Evolutionary conservation across 2,888 invertebrate genomes (phyloP).

Genomic region (Entomobrya multifasciata): DNA sequence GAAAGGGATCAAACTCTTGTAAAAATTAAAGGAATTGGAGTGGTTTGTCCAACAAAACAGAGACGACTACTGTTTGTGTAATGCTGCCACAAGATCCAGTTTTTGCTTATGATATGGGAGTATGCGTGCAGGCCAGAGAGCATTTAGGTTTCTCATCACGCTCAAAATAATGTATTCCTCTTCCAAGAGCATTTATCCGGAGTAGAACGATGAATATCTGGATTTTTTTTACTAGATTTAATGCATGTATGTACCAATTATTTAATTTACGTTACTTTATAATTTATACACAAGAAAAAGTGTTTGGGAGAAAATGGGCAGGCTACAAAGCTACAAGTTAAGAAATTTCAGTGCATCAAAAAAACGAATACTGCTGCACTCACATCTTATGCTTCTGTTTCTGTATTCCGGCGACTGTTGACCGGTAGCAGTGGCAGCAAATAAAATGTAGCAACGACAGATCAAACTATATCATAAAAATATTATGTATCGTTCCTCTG

Average conservation of each 20-base stretch:
- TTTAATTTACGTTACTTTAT: conserved; percentile 62
- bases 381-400: too few relatives aligned
- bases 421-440: background rate
- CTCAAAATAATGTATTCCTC: conserved; percentile 36
- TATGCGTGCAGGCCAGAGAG: conserved; percentile 24
- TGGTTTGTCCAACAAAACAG: conserved; percentile 55
- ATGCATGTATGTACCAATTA: conserved; percentile 53
- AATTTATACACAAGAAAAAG: conserved; percentile 42
- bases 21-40: conserved; percentile 64
- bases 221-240: conserved; percentile 9
- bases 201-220: conserved; percentile 17
- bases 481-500: conserved; percentile 15
- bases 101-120: conserved; percentile 2
- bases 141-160: conserved; percentile 62
- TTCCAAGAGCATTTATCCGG: background rate
- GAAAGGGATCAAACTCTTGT: conserved; percentile 41
- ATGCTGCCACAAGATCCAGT: conserved; percentile 28
- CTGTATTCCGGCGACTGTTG: background rate
- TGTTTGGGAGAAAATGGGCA: conserved; percentile 39
- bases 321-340: background rate
- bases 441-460: conserved; percentile 44
- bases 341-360: background rate
- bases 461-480: conserved; percentile 56
- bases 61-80: background rate
- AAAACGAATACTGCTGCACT: too few relatives aligned